Evolutionary conservation across 2,888 invertebrate species (phyloP), one percentile per base, ranked within the genome.

Genomic region (Bombylius major): DNA sequence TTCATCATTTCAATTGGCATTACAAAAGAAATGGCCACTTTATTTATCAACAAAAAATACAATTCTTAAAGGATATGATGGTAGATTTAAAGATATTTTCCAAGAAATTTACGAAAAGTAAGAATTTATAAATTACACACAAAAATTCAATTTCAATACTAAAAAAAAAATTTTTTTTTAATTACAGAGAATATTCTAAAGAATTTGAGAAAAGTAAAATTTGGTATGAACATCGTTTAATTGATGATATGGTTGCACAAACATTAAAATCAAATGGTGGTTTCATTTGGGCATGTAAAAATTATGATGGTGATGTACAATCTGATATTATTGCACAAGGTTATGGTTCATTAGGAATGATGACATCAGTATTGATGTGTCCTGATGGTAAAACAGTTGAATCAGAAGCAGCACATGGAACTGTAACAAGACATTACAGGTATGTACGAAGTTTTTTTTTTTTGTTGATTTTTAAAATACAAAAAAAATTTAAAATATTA

Each of bases 271-370:
- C 90, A 36, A 78, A 79, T 32, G 93, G 93, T 55, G 89, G 87
- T 11, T 92, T 92, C 70, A 86, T 93, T 51, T 93, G 93, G 93
- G 86, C 90, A 31, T 92, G 92, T 76, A 93, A 93, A 76, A 93
- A 93, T 75, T 93, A 93, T 69, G 90, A 91, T 67, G 93, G 93
- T 42, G 93, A 93, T 69, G 92, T 93, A 6, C 91, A 91, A 75
- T 89, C 89, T 1, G 92, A 93, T 68, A 80, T 91, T 61, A 86
- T 93, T 6, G 93, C 93, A 47, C 89, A 83, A 77, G 82, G 82
- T 23, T 83, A 81, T 65, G 92, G 93, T 2, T 90, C 90, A 0
- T 76, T 93, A 56, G 92, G 92, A 57, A 81, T 93, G 78, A 93
- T 93, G 92, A 90, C 91, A 23, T 90, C 89, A 55, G 91, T 93